Percentiles rank a stretch among this genome's conserved stretches.
phyloP scores from a whole-genome alignment of 2,888 invertebrate genomes.

The Schizaphis graminum region DNA sequence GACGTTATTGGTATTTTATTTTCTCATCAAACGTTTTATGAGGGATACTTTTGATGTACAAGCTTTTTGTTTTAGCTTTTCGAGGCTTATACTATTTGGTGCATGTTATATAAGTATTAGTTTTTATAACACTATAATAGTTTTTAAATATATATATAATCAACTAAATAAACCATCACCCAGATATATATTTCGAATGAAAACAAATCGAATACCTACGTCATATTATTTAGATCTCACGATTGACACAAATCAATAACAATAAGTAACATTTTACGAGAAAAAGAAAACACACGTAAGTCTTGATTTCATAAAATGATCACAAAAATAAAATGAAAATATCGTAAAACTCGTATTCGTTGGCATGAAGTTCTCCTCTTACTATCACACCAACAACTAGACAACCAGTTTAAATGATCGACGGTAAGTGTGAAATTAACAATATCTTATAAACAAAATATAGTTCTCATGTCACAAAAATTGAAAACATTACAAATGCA shows the following conservation, averaged over 20 bases:
- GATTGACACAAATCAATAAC: neutral
- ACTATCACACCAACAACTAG: too few species aligned
- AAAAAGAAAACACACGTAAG: neutral
- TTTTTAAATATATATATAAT: neutral
- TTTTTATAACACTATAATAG: neutral
- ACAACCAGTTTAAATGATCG: too few species aligned
- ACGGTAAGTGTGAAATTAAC: too few species aligned
- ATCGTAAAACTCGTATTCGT: neutral
- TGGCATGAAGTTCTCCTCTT: too few species aligned
- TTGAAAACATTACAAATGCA: neutral
- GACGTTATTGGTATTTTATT: neutral
- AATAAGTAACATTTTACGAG: neutral
- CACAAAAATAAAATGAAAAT: neutral
- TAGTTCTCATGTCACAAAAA: neutral
- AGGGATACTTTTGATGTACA: neutral
- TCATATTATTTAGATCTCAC: neutral
- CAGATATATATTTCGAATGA: neutral
- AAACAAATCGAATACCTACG: neutral
- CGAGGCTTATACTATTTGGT: too few species aligned
- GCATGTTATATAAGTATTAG: too few species aligned
- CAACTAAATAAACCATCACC: neutral
- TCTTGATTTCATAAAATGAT: neutral
- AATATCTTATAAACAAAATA: neutral
- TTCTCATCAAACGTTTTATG: neutral
- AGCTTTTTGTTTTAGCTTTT: neutral